A percentile compares a stretch with the other conserved stretches of the same genome.
Conservation (phyloP, 2,888 invertebrate genomes). For the Apamea anceps region DNA sequence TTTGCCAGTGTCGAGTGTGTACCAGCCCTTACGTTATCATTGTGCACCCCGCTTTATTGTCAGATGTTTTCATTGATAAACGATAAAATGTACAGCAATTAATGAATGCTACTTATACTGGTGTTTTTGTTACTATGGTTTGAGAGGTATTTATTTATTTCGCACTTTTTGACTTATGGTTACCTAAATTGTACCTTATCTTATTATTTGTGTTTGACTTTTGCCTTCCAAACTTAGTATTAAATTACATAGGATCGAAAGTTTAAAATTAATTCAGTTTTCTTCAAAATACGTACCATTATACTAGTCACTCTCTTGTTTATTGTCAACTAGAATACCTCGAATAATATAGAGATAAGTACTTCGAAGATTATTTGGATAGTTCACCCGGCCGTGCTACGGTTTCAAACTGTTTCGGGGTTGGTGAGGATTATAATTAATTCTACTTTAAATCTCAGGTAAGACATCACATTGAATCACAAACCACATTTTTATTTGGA, state of each 20-base stretch:
- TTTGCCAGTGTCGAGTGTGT: conserved; percentile 72
- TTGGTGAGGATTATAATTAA: not conserved
- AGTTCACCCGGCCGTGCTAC: no score
- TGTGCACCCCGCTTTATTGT: conserved; percentile 69
- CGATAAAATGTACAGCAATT: conserved; percentile 55
- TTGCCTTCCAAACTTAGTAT: not conserved
- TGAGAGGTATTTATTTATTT: not conserved
- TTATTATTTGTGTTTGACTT: not conserved
- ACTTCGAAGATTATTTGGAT: not conserved
- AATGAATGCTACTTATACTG: conserved; percentile 52
- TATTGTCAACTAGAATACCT: not conserved
- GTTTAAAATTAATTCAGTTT: not conserved
- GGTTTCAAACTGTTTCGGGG: not conserved
- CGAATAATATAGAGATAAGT: not conserved
- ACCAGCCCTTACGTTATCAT: conserved; percentile 65
- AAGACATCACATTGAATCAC: conserved; percentile 46
- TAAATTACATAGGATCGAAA: not conserved
- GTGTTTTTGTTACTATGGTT: conserved; percentile 10
- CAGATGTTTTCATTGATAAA: conserved; percentile 63
- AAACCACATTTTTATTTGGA: conserved; percentile 51
- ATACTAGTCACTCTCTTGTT: not conserved
- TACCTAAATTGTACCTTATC: not conserved
- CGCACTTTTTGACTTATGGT: not conserved
- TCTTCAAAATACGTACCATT: not conserved
- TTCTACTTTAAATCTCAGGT: conserved; percentile 26